A percentile compares a stretch with the other conserved stretches of the same genome.
Conservation (phyloP, 64 coral and sea anemone genomes). For the Montipora sp. region DNA sequence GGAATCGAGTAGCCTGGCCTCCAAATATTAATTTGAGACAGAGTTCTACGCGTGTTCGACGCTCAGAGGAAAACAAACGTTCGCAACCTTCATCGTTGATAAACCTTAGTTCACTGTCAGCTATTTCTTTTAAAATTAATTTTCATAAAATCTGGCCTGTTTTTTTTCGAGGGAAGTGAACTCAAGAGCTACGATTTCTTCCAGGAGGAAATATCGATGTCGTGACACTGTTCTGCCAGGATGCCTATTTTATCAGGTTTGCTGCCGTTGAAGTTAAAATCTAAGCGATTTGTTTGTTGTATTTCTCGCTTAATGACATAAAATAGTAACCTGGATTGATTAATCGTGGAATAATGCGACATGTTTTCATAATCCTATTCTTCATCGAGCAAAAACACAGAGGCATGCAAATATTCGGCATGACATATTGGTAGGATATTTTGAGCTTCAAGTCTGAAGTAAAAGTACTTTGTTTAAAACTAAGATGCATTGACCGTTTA, state of each 20-base stretch:
- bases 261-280: neutral
- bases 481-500: neutral
- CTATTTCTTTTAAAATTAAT: too few relatives aligned
- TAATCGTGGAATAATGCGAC: neutral
- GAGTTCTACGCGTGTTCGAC: too few relatives aligned
- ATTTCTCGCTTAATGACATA: neutral
- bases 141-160: too few relatives aligned
- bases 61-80: too few relatives aligned
- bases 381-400: neutral
- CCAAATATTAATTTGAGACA: too few relatives aligned
- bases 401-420: neutral
- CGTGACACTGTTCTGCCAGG: neutral
- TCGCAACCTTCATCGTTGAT: too few relatives aligned
- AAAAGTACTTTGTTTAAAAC: neutral
- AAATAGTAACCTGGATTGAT: neutral
- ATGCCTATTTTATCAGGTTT: slow-evolving; percentile 43
- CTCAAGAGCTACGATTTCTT: neutral
- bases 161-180: neutral
- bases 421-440: neutral
- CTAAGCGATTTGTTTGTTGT: neutral
- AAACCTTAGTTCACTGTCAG: too few relatives aligned
- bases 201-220: neutral
- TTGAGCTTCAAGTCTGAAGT: neutral
- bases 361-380: neutral
- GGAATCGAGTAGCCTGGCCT: too few relatives aligned